Evolutionary conservation across 2,113 vertebrate species (phyloP).

Genomic region (Motacilla alba): DNA sequence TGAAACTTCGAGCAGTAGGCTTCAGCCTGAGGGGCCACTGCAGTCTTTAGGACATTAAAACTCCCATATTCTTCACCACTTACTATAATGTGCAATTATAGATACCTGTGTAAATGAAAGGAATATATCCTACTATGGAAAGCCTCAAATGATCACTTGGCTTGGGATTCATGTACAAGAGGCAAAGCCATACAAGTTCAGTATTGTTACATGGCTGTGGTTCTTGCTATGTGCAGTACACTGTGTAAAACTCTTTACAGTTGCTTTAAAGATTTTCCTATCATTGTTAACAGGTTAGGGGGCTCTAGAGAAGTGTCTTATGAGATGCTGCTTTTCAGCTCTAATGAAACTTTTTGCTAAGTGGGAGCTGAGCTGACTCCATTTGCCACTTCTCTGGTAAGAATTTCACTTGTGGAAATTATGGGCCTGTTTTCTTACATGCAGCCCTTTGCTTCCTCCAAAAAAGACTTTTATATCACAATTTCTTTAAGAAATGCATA

Average conservation of each 20-base stretch:
- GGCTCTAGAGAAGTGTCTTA: neutral
- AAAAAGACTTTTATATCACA: neutral
- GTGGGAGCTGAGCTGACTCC: neutral
- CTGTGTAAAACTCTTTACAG: neutral
- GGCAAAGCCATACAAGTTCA: neutral
- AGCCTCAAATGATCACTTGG: neutral
- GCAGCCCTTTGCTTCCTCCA: accelerated
- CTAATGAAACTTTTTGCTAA: neutral
- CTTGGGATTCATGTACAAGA: neutral
- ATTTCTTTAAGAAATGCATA: neutral
- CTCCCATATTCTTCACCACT: neutral
- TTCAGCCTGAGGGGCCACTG: slow-evolving; percentile 8
- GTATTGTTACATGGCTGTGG: neutral
- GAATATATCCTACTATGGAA: neutral
- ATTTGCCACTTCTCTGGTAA: neutral
- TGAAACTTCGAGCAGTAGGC: slow-evolving; percentile 33
- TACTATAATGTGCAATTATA: neutral
- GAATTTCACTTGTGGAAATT: neutral
- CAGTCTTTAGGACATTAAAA: slow-evolving; percentile 50
- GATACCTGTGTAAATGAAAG: neutral
- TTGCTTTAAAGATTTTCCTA: neutral
- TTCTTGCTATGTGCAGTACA: neutral
- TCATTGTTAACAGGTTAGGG: neutral
- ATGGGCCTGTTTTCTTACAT: neutral
- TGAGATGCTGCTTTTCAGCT: neutral